A percentile compares a stretch with the other conserved stretches of the same genome.
Conservation (phyloP, 2,797 vertebrate species). For the Nyctibius grandis region DNA sequence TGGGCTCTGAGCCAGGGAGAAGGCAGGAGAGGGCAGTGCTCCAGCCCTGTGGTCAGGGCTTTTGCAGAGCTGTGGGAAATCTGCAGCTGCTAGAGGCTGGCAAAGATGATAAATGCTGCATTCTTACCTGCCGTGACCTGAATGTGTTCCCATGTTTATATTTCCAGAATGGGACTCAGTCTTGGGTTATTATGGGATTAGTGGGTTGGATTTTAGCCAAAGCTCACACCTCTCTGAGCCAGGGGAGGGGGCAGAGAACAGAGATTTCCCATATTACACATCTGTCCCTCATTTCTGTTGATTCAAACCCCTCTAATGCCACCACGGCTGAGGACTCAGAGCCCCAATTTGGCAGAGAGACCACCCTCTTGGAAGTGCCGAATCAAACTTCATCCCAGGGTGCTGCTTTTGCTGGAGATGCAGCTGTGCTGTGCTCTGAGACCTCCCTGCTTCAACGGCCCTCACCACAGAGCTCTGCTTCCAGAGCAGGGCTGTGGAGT, state of each 20-base stretch:
- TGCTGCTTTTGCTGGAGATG: not conserved
- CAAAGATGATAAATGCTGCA: not conserved
- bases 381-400: not conserved
- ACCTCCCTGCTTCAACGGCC: not conserved
- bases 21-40: not conserved
- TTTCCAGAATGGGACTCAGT: not conserved
- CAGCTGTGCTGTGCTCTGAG: rapidly evolving
- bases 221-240: not conserved
- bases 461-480: not conserved
- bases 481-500: not conserved
- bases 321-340: not conserved
- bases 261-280: not conserved
- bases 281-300: not conserved
- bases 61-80: not conserved
- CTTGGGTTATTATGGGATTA: not conserved
- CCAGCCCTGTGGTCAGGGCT: not conserved
- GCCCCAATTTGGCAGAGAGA: not conserved
- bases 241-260: not conserved
- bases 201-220: not conserved
- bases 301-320: not conserved
- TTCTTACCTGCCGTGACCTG: not conserved
- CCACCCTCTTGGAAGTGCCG: not conserved
- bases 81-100: not conserved
- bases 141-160: not conserved
- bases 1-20: not conserved